Percentiles rank a stretch among this genome's conserved stretches.
Conservation (phyloP, 2,888 invertebrate genomes). For the Zygothrica quintamaculata region DNA sequence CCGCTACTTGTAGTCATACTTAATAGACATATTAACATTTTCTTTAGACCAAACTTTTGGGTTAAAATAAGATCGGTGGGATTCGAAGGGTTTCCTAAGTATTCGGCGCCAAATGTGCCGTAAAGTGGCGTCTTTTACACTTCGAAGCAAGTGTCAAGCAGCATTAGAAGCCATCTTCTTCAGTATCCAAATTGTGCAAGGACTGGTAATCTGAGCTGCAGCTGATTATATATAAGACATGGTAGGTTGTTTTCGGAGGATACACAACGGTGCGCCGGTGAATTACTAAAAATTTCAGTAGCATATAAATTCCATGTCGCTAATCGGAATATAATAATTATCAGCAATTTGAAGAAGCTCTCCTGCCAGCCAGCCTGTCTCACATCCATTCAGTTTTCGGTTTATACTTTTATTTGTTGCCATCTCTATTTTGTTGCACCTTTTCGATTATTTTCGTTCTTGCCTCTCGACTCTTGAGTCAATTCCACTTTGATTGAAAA, state of each 20-base stretch:
- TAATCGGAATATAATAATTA: constrained; percentile 73
- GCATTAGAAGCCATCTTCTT: constrained; percentile 60
- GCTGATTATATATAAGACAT: too few species aligned
- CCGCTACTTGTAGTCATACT: background rate
- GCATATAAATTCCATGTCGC: constrained; percentile 75
- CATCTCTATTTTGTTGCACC: constrained; percentile 46
- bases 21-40: constrained; percentile 49
- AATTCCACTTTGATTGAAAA: constrained; percentile 71
- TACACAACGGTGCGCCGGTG: too few species aligned
- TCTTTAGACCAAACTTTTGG: constrained; percentile 54
- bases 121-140: constrained; percentile 65
- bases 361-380: background rate
- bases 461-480: constrained; percentile 6
- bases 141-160: constrained; percentile 74
- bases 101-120: constrained; percentile 50
- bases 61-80: background rate
- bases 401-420: constrained; percentile 44
- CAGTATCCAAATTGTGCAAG: constrained; percentile 3
- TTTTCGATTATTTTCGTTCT: constrained; percentile 5
- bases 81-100: background rate
- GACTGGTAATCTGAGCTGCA: constrained; percentile 53
- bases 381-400: constrained; percentile 30
- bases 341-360: constrained; percentile 47
- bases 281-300: constrained; percentile 62
- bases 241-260: constrained; percentile 1